These are phyloP conservation scores for Patella vulgata DNA, from an alignment of 1,140 invertebrate genomes.

Conservation along the genomic window DNA sequence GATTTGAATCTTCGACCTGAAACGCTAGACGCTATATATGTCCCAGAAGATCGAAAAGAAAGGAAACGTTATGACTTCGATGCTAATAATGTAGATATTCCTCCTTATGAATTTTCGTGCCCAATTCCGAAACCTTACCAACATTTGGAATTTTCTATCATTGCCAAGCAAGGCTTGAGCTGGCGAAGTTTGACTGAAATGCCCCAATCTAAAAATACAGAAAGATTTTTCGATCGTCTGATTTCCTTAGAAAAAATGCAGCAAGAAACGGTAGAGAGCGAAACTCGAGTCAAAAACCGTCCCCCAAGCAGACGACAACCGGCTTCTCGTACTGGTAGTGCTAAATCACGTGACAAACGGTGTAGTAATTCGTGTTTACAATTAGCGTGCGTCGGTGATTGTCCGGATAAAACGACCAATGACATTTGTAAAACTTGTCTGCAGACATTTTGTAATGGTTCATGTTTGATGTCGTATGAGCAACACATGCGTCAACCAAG, in stretches of 20 bases:
- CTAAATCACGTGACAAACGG: conserved; percentile 39
- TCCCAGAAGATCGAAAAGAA: conserved; percentile 47
- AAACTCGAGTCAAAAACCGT: conserved; percentile 37
- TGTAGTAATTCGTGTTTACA: conserved; percentile 55
- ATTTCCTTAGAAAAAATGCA: conserved; percentile 53
- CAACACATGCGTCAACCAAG: conserved; percentile 48
- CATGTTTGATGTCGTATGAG: conserved; percentile 51
- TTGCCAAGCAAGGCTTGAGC: conserved; percentile 43
- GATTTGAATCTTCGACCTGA: conserved; percentile 52
- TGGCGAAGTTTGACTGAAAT: conserved; percentile 38
- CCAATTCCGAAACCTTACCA: conserved; percentile 41
- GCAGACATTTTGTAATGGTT: conserved; percentile 46
- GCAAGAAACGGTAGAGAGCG: conserved; percentile 58
- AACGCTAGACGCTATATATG: conserved; percentile 49
- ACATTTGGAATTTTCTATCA: conserved; percentile 45
- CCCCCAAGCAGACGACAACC: conserved; percentile 26
- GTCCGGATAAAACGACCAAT: conserved; percentile 47
- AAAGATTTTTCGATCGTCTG: conserved; percentile 49
- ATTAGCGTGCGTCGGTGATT: conserved; percentile 56
- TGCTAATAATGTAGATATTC: conserved; percentile 45
- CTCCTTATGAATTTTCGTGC: conserved; percentile 48
- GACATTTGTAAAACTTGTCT: conserved; percentile 46
- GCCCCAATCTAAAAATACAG: conserved; percentile 20
- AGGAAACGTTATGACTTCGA: conserved; percentile 55
- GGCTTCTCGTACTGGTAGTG: conserved; percentile 28